Conservation (phyloP, 2,797 vertebrate species). For the Morelia viridis region DNA sequence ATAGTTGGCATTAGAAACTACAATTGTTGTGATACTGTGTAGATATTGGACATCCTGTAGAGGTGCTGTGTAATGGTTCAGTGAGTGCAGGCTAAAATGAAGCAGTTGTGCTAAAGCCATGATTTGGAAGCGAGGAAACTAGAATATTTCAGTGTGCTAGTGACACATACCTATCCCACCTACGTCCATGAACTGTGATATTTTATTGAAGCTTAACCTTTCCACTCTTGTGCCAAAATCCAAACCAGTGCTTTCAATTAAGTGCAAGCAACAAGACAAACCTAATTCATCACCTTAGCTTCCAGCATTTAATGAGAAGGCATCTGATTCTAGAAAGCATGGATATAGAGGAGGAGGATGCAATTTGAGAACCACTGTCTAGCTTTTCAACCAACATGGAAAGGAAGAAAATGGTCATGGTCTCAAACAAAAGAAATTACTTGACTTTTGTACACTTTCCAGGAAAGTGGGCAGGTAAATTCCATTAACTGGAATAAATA, state of each 20-base stretch:
- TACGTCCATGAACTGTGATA: constrained; percentile 1
- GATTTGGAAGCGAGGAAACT: neutral
- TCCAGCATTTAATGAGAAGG: neutral
- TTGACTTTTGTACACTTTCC: neutral
- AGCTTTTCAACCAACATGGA: constrained; percentile 13
- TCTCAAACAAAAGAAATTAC: neutral
- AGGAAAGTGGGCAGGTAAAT: neutral
- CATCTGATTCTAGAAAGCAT: neutral
- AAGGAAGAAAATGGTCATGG: constrained; percentile 1
- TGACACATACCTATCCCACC: neutral
- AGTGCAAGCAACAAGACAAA: constrained; percentile 19
- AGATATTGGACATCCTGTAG: neutral
- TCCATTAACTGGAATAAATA: constrained; percentile 20
- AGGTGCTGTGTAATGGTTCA: neutral
- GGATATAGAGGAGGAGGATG: neutral
- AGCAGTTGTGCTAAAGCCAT: neutral
- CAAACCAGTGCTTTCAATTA: neutral
- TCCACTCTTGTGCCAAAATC: neutral
- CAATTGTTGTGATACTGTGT: neutral
- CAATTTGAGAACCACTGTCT: neutral
- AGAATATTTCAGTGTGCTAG: neutral
- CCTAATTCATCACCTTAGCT: constrained; percentile 18
- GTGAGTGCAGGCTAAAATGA: neutral
- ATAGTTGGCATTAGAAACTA: neutral
- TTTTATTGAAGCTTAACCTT: constrained; percentile 30